phyloP scores from a whole-genome alignment of 2,113 vertebrate species.

The Calcarius ornatus region DNA sequence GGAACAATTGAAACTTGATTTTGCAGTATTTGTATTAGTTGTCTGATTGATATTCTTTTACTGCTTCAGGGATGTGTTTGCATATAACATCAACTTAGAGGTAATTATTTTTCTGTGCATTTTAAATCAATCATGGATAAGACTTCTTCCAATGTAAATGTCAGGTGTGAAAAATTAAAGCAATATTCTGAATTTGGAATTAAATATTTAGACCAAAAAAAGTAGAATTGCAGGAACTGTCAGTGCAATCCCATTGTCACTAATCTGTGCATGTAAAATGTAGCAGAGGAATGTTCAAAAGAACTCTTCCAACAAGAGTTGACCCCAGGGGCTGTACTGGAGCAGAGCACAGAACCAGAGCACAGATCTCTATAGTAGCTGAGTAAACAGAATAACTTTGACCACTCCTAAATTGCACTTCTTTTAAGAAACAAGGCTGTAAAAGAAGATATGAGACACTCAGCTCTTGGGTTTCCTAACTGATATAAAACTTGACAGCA shows the following conservation, averaged over 20 bases:
- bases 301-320: neutral
- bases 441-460: neutral
- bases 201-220: neutral
- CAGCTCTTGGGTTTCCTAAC: neutral
- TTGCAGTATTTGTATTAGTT: neutral
- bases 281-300: neutral
- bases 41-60: neutral
- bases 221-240: neutral
- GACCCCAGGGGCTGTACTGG: neutral
- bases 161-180: neutral
- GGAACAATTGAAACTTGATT: neutral
- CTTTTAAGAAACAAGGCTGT: neutral
- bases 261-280: neutral
- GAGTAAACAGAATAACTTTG: accelerated
- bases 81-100: neutral
- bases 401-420: neutral
- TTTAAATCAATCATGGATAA: neutral
- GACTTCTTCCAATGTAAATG: neutral
- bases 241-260: neutral
- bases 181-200: neutral
- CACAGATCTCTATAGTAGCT: neutral
- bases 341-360: neutral
- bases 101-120: neutral
- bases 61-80: neutral
- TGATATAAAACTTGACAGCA: neutral